phyloP scores from a whole-genome alignment of 30 jellyfish, hydroid and myxozoan genomes.

The Cassiopea xamachana region DNA sequence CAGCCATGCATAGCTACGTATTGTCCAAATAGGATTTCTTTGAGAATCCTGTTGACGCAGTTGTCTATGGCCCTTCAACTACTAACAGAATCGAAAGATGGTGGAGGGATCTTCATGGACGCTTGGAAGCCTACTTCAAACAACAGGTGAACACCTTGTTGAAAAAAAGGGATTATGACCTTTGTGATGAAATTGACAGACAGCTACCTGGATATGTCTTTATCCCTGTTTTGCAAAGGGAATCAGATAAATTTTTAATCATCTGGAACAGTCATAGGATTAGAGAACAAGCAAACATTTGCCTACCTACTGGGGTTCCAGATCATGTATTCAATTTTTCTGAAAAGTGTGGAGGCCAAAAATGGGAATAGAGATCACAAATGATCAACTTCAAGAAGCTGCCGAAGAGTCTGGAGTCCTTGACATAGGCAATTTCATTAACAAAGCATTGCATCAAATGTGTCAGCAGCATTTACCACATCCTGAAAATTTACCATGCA shows the following conservation, averaged over 20 bases:
- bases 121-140: constrained; percentile 15
- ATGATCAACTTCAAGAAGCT: neutral
- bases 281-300: neutral
- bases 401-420: neutral
- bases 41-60: neutral
- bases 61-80: constrained; percentile 52
- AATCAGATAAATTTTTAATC: no score
- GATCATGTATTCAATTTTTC: neutral
- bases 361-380: neutral
- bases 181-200: neutral
- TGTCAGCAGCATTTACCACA: no score
- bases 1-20: constrained; percentile 59
- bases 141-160: neutral
- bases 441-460: no score
- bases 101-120: constrained; percentile 45
- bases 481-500: no score
- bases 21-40: neutral
- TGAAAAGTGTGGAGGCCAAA: neutral
- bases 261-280: neutral
- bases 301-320: neutral
- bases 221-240: neutral
- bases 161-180: neutral
- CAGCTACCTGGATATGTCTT: neutral
- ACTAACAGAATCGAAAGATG: constrained; percentile 38
- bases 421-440: no score